A percentile compares a stretch with the other conserved stretches of the same genome.
Evolutionary conservation across 2,113 vertebrate genomes (phyloP).

Genomic region (Istiophorus platypterus): DNA sequence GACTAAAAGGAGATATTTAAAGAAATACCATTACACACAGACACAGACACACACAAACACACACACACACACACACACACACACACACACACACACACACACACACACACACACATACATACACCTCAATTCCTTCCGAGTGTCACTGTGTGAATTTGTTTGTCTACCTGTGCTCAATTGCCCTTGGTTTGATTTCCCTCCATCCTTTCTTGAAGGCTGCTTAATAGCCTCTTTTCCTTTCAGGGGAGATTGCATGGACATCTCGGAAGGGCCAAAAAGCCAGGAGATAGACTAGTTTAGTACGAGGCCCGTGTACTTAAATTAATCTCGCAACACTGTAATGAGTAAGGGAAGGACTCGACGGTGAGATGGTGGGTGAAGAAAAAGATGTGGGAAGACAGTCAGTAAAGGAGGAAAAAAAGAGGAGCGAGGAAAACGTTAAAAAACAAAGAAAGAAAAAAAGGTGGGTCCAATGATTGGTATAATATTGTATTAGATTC

Average conservation of each 20-base stretch:
- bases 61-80: constrained; percentile 5
- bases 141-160: constrained; percentile 68
- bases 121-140: constrained; percentile 43
- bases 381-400: constrained; percentile 44
- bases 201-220: constrained; percentile 68
- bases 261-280: constrained; percentile 59
- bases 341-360: constrained; percentile 58
- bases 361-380: constrained; percentile 61
- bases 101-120: constrained; percentile 4
- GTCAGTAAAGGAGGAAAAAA: background rate
- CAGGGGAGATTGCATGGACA: constrained; percentile 73
- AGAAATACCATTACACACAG: constrained; percentile 6
- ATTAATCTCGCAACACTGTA: constrained; percentile 72
- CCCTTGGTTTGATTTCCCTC: constrained; percentile 64
- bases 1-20: constrained; percentile 10
- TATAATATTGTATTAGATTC: background rate
- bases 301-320: constrained; percentile 53
- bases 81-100: constrained; percentile 22
- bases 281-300: constrained; percentile 61
- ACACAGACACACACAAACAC: constrained; percentile 32
- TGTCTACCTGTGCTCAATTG: constrained; percentile 75
- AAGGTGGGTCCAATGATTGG: background rate
- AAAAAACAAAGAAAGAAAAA: constrained; percentile 18
- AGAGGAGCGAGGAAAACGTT: background rate
- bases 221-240: constrained; percentile 76